Conservation (phyloP, 2,888 invertebrate genomes). For the Bedellia somnulentella region DNA sequence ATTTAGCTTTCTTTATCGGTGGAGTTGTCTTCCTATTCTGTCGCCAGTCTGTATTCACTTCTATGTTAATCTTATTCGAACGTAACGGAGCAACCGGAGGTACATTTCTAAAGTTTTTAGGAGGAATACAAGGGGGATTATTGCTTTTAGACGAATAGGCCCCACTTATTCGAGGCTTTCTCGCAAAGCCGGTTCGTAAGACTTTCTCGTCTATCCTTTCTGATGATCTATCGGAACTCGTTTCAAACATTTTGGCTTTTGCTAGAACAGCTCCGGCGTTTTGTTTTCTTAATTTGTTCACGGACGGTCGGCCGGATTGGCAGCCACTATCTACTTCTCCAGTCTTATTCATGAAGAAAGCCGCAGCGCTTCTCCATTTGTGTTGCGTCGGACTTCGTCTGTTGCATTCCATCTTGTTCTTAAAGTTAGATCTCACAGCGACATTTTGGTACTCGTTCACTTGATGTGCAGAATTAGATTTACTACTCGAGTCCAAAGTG, state of each 20-base stretch:
- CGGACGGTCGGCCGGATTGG: constrained; percentile 68
- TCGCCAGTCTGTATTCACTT: constrained; percentile 5
- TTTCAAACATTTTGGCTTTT: constrained; percentile 76
- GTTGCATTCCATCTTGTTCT: constrained; percentile 14
- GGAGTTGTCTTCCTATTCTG: constrained; percentile 21
- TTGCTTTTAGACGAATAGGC: constrained; percentile 18
- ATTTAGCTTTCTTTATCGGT: constrained; percentile 28
- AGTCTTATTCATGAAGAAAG: constrained; percentile 55
- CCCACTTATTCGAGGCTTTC: constrained; percentile 35
- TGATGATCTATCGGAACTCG: constrained; percentile 50
- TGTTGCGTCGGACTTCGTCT: constrained; percentile 30
- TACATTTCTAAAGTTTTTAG: constrained; percentile 14
- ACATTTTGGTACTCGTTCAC: constrained; percentile 28
- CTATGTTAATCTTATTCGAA: constrained; percentile 7
- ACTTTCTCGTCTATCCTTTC: constrained; percentile 28
- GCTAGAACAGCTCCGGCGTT: constrained; percentile 82
- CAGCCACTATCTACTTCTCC: constrained; percentile 40
- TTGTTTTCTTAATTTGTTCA: constrained; percentile 70
- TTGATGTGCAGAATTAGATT: constrained; percentile 21
- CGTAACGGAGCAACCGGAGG: constrained; percentile 1
- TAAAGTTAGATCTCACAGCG: constrained; percentile 17
- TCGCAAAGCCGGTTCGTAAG: constrained; percentile 34
- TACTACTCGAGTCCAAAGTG: constrained; percentile 23
- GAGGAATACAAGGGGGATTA: neutral
- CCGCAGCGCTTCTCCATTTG: constrained; percentile 59